Percentiles rank a stretch among this genome's conserved stretches.
Evolutionary conservation across 2,113 vertebrate species (phyloP).

Genomic region (Xyliphius kryptos): DNA sequence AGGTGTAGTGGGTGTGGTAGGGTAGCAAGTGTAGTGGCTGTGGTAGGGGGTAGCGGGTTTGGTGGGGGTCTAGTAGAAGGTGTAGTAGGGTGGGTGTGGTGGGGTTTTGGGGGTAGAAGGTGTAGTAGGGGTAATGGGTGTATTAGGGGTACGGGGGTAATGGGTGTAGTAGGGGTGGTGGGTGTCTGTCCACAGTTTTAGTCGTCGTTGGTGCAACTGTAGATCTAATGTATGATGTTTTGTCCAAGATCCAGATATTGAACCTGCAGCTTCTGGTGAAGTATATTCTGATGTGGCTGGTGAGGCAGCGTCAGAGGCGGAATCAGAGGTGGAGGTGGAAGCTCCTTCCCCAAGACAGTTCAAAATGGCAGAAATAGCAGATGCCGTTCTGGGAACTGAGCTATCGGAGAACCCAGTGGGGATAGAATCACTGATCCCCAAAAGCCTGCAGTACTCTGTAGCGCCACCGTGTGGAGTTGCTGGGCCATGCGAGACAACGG

Average conservation of each 20-base stretch:
- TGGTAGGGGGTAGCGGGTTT: too few relatives aligned
- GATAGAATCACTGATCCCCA: constrained; percentile 72
- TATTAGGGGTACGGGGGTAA: neutral
- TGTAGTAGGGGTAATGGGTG: too few relatives aligned
- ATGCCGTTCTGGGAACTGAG: constrained; percentile 69
- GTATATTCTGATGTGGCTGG: constrained; percentile 40
- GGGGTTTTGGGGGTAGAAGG: too few relatives aligned
- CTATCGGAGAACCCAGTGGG: constrained; percentile 52
- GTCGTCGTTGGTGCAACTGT: too few relatives aligned
- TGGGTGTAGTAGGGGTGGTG: neutral
- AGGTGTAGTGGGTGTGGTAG: too few relatives aligned
- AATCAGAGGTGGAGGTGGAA: constrained; percentile 32
- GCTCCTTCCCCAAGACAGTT: constrained; percentile 57
- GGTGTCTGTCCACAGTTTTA: neutral
- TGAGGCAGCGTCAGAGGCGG: constrained; percentile 40
- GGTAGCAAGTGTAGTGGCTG: too few relatives aligned
- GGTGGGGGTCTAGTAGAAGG: too few relatives aligned
- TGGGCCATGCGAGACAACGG: constrained; percentile 48
- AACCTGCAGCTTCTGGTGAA: constrained; percentile 38
- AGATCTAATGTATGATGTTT: too few relatives aligned
- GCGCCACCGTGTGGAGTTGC: constrained; percentile 51
- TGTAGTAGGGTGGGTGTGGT: too few relatives aligned
- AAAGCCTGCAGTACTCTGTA: constrained; percentile 55
- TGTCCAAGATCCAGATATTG: too few relatives aligned
- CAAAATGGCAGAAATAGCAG: constrained; percentile 70